Evolutionary conservation across 92 coral and sea anemone species (phyloP).

Genomic region (Nematostella vectensis): DNA sequence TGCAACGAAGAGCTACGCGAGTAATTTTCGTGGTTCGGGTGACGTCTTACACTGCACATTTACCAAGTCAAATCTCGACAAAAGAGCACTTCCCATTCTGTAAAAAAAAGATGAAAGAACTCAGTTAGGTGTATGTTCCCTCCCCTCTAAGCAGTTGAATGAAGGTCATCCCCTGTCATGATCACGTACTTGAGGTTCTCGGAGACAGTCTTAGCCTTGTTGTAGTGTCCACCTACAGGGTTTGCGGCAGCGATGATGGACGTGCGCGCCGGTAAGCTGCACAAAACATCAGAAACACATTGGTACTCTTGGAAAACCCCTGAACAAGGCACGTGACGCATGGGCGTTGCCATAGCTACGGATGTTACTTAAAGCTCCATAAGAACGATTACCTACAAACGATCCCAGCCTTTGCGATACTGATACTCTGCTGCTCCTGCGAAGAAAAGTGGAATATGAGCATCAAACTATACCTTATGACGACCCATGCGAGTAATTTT

Average conservation of each 20-base stretch:
- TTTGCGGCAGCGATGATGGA: constrained; percentile 96
- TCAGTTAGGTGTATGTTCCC: no score
- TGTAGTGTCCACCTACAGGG: constrained; percentile 95
- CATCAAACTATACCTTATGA: background rate
- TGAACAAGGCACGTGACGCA: no score
- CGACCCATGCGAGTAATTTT: background rate
- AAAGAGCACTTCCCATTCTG: constrained; percentile 97
- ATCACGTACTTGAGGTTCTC: constrained; percentile 98
- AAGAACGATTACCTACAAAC: constrained; percentile 99
- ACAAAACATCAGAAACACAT: no score
- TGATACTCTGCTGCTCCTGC: constrained; percentile 94
- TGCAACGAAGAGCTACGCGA: background rate
- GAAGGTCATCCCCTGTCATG: no score
- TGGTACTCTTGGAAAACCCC: no score
- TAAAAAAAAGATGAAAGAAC: constrained; percentile 6
- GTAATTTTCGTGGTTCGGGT: no score
- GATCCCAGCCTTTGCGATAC: constrained; percentile 98
- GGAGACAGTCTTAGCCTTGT: constrained; percentile 93
- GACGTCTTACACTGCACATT: no score
- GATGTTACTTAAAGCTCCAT: no score
- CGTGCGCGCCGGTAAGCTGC: constrained; percentile 92
- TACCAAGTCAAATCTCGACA: constrained; percentile 94
- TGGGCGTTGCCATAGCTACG: background rate
- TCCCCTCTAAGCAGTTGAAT: no score
- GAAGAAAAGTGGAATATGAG: background rate